These are phyloP conservation scores for Cheumatopsyche charites DNA, from an alignment of 1,140 invertebrate species.

Conservation along the genomic window DNA sequence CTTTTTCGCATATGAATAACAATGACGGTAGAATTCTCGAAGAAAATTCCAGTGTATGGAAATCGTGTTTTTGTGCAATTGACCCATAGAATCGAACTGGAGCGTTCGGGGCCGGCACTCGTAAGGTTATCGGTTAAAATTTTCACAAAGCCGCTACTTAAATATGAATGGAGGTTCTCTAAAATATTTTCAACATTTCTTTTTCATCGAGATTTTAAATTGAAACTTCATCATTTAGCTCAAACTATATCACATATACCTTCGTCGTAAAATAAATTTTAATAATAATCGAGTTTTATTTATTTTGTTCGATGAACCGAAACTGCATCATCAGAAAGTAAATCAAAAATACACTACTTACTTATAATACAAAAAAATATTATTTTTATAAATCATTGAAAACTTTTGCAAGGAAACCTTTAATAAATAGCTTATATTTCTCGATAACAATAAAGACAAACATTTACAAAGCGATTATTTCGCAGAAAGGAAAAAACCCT, in stretches of 20 bases:
- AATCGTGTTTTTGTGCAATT: slow-evolving; percentile 28
- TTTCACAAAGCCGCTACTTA: slow-evolving; percentile 5
- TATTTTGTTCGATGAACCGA: too few species aligned
- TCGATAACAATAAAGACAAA: too few species aligned
- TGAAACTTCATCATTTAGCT: neutral
- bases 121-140: slow-evolving; percentile 15
- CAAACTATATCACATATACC: neutral
- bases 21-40: slow-evolving; percentile 15
- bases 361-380: too few species aligned
- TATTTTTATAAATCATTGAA: too few species aligned
- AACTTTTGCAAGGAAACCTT: too few species aligned
- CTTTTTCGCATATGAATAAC: slow-evolving; percentile 27
- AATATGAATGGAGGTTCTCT: neutral
- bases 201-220: neutral
- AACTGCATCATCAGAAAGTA: too few species aligned
- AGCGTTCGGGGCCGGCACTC: neutral
- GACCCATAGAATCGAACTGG: slow-evolving; percentile 16
- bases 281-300: too few species aligned
- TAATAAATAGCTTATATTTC: too few species aligned
- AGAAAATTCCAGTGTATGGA: slow-evolving; percentile 13
- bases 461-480: too few species aligned
- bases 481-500: too few species aligned
- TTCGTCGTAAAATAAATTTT: too few species aligned
- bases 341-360: too few species aligned
- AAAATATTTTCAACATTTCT: neutral